These are phyloP conservation scores for Synergus gifuensis DNA, from an alignment of 2,888 invertebrate genomes.

Conservation along the genomic window DNA sequence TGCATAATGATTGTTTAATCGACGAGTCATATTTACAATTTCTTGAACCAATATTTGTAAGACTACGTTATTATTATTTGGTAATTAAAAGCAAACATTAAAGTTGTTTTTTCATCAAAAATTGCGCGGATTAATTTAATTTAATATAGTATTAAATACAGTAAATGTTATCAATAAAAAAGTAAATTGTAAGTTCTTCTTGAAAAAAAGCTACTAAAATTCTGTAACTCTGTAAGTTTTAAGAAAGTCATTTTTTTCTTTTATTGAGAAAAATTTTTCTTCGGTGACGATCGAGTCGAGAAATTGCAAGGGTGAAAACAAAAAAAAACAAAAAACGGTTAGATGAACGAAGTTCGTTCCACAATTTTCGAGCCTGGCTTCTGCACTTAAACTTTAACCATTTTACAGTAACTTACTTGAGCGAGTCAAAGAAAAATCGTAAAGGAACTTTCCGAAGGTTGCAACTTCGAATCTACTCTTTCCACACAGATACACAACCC, in stretches of 20 bases:
- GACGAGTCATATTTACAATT: conserved; percentile 17
- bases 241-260: neutral
- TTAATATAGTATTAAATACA: neutral
- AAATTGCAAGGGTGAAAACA: conserved; percentile 1
- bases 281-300: neutral
- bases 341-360: conserved; percentile 50
- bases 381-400: conserved; percentile 56
- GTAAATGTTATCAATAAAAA: neutral
- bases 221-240: neutral
- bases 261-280: neutral
- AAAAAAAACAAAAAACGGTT: neutral
- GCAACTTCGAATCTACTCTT: conserved; percentile 35
- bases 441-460: conserved; percentile 49
- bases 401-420: conserved; percentile 53
- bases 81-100: neutral
- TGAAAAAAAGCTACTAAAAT: neutral
- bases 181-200: neutral
- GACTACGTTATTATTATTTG: neutral
- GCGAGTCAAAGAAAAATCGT: conserved; percentile 53
- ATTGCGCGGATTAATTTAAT: neutral
- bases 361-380: conserved; percentile 53
- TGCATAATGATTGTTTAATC: conserved; percentile 12
- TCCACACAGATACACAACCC: conserved; percentile 35
- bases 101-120: neutral
- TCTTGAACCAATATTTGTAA: conserved; percentile 14